phyloP scores from a whole-genome alignment of 2,797 vertebrate species.

The Buceros bicornis region DNA sequence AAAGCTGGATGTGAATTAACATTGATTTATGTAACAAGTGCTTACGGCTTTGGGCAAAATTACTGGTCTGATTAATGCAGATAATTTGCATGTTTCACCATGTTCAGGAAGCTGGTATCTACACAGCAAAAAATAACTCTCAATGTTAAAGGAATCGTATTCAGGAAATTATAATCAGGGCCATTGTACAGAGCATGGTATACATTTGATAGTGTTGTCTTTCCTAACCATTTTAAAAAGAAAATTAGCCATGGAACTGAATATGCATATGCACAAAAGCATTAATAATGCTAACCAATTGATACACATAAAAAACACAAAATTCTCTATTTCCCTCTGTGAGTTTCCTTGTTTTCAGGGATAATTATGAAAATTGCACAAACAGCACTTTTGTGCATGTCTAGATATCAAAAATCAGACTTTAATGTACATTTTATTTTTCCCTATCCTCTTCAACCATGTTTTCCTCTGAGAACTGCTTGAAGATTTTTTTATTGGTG shows the following conservation, averaged over 20 bases:
- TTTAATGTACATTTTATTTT: background rate
- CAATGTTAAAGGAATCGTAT: background rate
- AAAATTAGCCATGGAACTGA: background rate
- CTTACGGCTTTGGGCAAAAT: background rate
- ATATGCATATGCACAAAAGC: background rate
- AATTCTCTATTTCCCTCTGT: background rate
- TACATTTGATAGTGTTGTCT: background rate
- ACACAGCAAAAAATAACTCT: background rate
- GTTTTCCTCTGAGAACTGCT: background rate
- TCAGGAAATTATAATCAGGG: background rate
- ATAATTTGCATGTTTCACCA: background rate
- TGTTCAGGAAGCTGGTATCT: background rate
- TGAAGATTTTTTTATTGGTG: background rate
- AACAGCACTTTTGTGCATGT: background rate
- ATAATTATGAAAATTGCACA: background rate
- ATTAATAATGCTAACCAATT: background rate
- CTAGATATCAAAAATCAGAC: background rate
- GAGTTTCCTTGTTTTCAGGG: background rate
- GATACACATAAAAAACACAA: background rate
- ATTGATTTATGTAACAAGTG: background rate
- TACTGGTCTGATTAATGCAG: background rate
- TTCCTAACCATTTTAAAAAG: background rate
- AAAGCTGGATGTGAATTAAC: constrained; percentile 9
- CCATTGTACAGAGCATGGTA: background rate
- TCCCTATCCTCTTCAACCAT: background rate